Evolutionary conservation across 2,888 invertebrate species (phyloP), one percentile per base, ranked within the genome.

Genomic region (Acleris literana): DNA sequence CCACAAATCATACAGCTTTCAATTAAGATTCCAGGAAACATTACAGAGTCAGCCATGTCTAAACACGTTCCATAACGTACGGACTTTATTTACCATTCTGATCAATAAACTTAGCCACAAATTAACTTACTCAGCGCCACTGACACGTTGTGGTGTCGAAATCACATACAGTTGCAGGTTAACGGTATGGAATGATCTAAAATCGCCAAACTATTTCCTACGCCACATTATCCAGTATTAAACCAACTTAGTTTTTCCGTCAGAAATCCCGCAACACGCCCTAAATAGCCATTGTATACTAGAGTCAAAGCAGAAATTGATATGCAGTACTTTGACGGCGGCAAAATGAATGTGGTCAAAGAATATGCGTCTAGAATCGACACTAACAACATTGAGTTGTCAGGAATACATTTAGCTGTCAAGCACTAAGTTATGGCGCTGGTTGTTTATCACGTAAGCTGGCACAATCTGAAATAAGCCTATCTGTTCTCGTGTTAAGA

Each of bases 341-440:
- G 66, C 48, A 53, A 66, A 68, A 59, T 66, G 61, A 63, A 67
- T 54, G 57, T 68, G 55, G 53, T 29, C 71, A 69, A 70, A 68
- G 68, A 69, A 61, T 69, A 71, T 69, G 58, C 63, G 55, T 49
- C 65, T 69, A 69, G 69, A 69, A 67, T 66, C 61, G 69, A 64
- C 67, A 57, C 51, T 22, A 68, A 66, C 63, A 63, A 68, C 65
- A 74, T 74, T 73, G 74, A 76, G 71, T 73, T 76, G 76, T 76
- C 74, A 71, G 55, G 67, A 69, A 68, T 71, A 71, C 71, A 73
- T 74, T 76, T 72, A 73, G 64, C 69, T 72, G 74, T 73, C 74
- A 63, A 59, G 51, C 39, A 44, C 29, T 69, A 70, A 73, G 63
- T 73, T 73, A 70, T 70, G 56, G 64, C 18, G 7, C 48, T 18